Evolutionary conservation across 1,140 invertebrate genomes (phyloP).

Genomic region (Ceratina japonica): DNA sequence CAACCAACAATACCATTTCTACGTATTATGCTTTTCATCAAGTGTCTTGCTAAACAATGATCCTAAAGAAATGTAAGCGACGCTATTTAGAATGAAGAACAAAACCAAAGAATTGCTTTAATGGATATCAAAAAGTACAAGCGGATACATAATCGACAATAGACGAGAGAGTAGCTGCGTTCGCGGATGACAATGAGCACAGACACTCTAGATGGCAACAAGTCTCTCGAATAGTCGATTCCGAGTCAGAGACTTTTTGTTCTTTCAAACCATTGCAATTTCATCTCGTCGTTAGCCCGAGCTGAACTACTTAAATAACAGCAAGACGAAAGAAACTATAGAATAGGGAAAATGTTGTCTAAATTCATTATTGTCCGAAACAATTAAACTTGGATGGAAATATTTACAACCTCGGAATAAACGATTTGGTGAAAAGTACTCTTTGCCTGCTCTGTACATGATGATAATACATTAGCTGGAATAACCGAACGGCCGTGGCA

Average conservation of each 20-base stretch:
- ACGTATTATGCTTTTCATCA: not conserved
- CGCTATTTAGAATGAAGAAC: no score
- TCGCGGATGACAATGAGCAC: not conserved
- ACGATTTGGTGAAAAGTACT: not conserved
- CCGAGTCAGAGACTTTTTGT: not conserved
- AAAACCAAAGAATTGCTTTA: constrained; percentile 3
- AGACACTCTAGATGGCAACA: not conserved
- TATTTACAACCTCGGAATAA: not conserved
- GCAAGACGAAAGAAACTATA: not conserved
- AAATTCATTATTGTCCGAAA: not conserved
- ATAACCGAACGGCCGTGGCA: constrained; percentile 20
- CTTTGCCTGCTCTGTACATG: not conserved
- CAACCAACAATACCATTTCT: not conserved
- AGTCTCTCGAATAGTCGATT: constrained; percentile 26
- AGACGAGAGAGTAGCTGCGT: constrained; percentile 2
- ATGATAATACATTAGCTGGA: constrained; percentile 42
- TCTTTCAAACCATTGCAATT: not conserved
- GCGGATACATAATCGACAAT: not conserved
- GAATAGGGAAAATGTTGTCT: constrained; percentile 10
- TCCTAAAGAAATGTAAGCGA: no score
- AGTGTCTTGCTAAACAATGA: not conserved
- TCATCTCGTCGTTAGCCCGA: not conserved
- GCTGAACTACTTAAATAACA: not conserved
- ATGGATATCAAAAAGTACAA: not conserved
- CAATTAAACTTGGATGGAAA: not conserved